These are phyloP conservation scores for Phenganax marumi DNA, from an alignment of 92 coral and sea anemone species.

Conservation along the genomic window DNA sequence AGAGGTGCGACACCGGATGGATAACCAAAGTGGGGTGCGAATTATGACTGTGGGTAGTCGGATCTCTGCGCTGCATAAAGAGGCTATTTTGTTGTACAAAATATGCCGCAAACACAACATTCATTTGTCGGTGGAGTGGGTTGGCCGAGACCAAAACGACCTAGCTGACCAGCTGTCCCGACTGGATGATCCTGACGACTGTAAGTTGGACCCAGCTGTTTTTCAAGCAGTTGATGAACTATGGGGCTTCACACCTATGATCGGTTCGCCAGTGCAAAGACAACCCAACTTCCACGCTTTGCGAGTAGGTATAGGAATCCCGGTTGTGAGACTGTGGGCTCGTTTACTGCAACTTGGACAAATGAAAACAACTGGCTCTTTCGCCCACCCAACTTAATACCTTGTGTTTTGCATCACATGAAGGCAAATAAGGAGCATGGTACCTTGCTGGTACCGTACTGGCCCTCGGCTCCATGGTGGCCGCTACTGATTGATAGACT, in stretches of 20 bases:
- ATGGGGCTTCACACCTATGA: constrained; percentile 63
- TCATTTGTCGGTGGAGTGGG: constrained; percentile 57
- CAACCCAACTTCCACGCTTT: constrained; percentile 56
- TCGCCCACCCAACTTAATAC: constrained; percentile 58
- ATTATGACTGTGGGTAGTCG: constrained; percentile 57
- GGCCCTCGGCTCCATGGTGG: constrained; percentile 83
- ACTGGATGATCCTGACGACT: constrained; percentile 55
- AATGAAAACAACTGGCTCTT: constrained; percentile 65
- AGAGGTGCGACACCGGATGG: constrained; percentile 55
- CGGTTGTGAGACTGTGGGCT: constrained; percentile 57
- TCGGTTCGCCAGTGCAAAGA: constrained; percentile 56
- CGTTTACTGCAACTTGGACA: constrained; percentile 67
- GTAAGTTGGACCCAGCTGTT: constrained; percentile 54
- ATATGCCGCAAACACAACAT: constrained; percentile 51
- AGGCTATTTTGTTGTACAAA: constrained; percentile 57
- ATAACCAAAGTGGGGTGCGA: constrained; percentile 55
- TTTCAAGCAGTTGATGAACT: constrained; percentile 38
- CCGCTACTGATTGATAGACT: constrained; percentile 54
- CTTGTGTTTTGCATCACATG: constrained; percentile 66
- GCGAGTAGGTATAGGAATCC: constrained; percentile 55
- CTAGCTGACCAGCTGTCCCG: constrained; percentile 49
- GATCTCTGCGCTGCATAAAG: constrained; percentile 53
- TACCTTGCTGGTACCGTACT: constrained; percentile 60
- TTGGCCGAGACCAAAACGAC: constrained; percentile 48
- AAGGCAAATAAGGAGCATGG: constrained; percentile 51